Conservation (phyloP, 2,888 invertebrate species). For the Mesorhabditis belari region DNA sequence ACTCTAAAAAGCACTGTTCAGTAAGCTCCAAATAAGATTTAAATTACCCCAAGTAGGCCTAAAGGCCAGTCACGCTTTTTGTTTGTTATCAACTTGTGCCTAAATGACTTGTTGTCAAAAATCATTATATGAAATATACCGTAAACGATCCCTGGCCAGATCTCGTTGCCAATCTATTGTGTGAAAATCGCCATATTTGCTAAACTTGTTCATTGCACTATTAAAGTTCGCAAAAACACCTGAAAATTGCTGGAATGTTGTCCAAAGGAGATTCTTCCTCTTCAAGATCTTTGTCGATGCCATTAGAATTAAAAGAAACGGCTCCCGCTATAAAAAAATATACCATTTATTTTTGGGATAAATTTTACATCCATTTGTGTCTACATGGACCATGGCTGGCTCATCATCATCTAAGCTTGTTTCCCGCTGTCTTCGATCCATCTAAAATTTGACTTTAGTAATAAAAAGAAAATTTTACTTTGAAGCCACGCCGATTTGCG, state of each 20-base stretch:
- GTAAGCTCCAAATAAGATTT: neutral
- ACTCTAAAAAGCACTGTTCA: conserved; percentile 53
- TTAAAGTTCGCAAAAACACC: too few relatives aligned
- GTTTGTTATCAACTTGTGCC: conserved; percentile 73
- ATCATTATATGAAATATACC: neutral
- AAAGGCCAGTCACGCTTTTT: conserved; percentile 62
- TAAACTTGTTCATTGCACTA: too few relatives aligned
- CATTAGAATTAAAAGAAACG: too few relatives aligned
- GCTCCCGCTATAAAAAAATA: too few relatives aligned
- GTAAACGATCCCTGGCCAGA: conserved; percentile 93
- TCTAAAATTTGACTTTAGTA: too few relatives aligned
- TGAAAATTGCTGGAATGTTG: conserved; percentile 18
- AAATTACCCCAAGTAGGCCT: conserved; percentile 14
- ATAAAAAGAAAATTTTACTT: neutral
- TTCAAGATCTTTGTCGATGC: conserved; percentile 7
- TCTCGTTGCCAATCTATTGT: conserved; percentile 99
- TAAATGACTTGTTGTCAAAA: neutral
- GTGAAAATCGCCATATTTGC: conserved; percentile 93
- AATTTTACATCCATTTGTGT: neutral
- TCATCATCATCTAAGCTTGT: conserved; percentile 8
- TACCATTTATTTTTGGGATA: neutral
- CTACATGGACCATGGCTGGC: conserved; percentile 9
- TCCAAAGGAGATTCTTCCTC: conserved; percentile 10
- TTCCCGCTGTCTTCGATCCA: conserved; percentile 9
- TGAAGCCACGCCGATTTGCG: conserved; percentile 5